These are phyloP conservation scores for Alcis repandata DNA, from an alignment of 2,888 invertebrate genomes.

Conservation along the genomic window DNA sequence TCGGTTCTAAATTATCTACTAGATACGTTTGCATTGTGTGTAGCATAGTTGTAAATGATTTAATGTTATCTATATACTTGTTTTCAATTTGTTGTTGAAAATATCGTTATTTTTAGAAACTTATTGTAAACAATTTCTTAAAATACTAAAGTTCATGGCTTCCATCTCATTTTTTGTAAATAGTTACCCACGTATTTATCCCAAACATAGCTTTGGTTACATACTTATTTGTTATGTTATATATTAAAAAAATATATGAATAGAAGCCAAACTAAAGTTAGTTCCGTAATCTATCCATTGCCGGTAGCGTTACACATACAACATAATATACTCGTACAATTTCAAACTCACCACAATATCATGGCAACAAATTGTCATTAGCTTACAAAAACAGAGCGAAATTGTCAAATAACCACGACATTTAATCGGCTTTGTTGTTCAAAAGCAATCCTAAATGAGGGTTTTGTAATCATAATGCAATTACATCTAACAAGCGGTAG, in stretches of 20 bases:
- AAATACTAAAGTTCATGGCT: too few species aligned
- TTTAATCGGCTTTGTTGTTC: slow-evolving; percentile 15
- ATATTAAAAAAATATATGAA: not conserved
- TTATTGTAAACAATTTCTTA: too few species aligned
- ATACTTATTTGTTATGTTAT: not conserved
- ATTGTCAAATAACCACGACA: slow-evolving; percentile 18
- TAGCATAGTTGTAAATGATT: too few species aligned
- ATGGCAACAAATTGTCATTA: slow-evolving; percentile 20
- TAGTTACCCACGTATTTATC: too few species aligned
- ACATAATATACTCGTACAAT: not conserved
- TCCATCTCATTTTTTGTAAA: too few species aligned
- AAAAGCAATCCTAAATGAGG: not conserved
- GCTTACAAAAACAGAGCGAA: slow-evolving; percentile 12
- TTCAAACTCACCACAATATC: slow-evolving; percentile 7
- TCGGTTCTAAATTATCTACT: too few species aligned
- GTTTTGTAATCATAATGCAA: not conserved
- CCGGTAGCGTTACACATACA: slow-evolving; percentile 7
- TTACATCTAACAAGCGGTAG: not conserved
- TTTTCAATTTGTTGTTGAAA: too few species aligned
- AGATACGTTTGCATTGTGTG: too few species aligned
- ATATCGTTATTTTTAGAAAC: too few species aligned
- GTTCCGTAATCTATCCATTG: slow-evolving; percentile 9
- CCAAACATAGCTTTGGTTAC: too few species aligned
- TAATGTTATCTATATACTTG: too few species aligned
- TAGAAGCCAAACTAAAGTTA: not conserved